Evolutionary conservation across 2,113 vertebrate species (phyloP), one percentile per base, ranked within the genome.

Genomic region (Promerops cafer): DNA sequence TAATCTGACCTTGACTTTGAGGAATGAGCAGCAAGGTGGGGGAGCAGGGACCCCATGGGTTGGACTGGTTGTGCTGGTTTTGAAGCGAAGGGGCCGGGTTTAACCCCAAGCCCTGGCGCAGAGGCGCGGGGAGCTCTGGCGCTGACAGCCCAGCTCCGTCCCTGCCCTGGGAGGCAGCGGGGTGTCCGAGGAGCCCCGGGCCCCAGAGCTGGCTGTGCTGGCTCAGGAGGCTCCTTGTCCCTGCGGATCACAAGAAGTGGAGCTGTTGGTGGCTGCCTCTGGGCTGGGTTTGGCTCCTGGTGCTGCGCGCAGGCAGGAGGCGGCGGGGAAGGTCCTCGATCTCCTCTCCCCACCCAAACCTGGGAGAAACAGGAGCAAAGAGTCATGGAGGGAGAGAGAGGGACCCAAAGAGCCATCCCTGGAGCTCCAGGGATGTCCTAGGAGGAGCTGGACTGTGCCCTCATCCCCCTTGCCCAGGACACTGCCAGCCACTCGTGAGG

Each of bases 1-100:
- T 97, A 95, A 95, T 97, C 85, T 96, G 42, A 19, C 24, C 93
- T 35, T 63, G 90, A 92, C 93, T 95, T 90, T 94, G 93, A 97
- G 90, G 79, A 97, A 95, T 11, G 94, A 90, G 92, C 89, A 86
- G 72, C 79, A 60, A 71, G 79, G 65, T 75, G 85, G 81, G 72
- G 40, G 72, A 96, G 49, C 14, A 39, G 63, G 68, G 85, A 87
- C 71, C 52, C 68, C 7, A 88, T 68, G 1, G 31, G 20, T 23
- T 56, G 76, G 72, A 64, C 78, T 66, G 79, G 59, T 17, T 77
- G 52, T 63, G 77, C 91, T 61, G 68, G 65, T 64, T 83, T n/a
- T 18, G 75, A 81, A 94, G 54, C 23, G 39, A 54, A 91, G 66
- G 45, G n/a, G n/a, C n/a, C n/a, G n/a, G n/a, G n/a, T 94, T 94